A percentile compares a stretch with the other conserved stretches of the same genome.
phyloP scores from a whole-genome alignment of 2,113 vertebrate genomes.

The Lophotis ruficrista region DNA sequence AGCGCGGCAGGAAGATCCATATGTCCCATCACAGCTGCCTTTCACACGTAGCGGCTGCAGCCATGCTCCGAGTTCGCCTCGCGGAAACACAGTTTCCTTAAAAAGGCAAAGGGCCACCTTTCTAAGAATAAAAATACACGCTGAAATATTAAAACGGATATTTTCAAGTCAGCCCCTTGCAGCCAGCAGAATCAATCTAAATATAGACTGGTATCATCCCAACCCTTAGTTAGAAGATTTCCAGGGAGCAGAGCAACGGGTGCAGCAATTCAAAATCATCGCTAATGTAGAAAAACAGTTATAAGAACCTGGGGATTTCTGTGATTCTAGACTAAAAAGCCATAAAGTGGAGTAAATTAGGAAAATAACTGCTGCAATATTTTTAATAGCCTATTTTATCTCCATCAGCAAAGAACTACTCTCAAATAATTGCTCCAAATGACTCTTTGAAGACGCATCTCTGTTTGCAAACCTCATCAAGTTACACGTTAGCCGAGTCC shows the following conservation, averaged over 20 bases:
- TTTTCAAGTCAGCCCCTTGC: neutral
- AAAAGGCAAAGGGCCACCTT: neutral
- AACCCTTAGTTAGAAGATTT: neutral
- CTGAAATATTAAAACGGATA: neutral
- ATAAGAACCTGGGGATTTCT: neutral
- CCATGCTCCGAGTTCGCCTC: neutral
- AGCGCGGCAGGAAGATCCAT: neutral
- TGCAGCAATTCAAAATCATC: neutral
- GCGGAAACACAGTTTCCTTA: neutral
- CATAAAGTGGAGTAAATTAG: neutral
- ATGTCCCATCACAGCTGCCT: neutral
- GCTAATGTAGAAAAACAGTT: neutral
- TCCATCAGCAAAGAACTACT: conserved; percentile 33
- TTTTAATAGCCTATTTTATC: conserved; percentile 19
- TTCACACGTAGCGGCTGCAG: neutral
- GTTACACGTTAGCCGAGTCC: neutral
- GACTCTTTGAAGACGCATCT: conserved; percentile 32
- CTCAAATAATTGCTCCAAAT: conserved; percentile 31
- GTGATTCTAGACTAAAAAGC: neutral
- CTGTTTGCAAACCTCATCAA: conserved; percentile 44
- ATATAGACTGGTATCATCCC: neutral
- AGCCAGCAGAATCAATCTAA: neutral
- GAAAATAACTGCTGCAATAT: conserved; percentile 11
- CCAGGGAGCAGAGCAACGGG: neutral
- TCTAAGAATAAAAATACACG: neutral